phyloP scores from a whole-genome alignment of 2,888 invertebrate species.

The Machimus rusticus region DNA sequence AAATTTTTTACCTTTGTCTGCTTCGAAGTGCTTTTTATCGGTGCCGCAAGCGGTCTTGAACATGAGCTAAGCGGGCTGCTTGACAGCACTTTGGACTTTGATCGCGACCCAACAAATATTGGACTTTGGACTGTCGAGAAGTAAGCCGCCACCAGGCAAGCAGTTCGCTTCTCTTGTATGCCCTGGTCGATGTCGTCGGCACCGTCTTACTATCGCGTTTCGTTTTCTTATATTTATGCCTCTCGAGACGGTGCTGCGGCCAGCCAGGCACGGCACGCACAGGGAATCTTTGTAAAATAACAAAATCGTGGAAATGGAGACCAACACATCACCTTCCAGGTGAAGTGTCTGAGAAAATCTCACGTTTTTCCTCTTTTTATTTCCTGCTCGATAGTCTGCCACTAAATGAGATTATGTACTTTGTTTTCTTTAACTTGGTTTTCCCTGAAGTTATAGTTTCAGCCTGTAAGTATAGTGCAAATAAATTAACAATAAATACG shows the following conservation, averaged over 20 bases:
- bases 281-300: neutral
- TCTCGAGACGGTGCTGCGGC: neutral
- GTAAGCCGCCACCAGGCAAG: neutral
- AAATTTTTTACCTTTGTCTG: neutral
- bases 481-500: neutral
- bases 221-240: neutral
- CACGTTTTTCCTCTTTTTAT: neutral
- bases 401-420: neutral
- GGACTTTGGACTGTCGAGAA: slow-evolving; percentile 55
- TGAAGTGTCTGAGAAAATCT: neutral
- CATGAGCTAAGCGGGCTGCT: slow-evolving; percentile 42
- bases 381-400: neutral
- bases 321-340: neutral
- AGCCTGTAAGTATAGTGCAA: neutral
- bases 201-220: neutral
- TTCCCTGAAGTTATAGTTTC: neutral
- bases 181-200: neutral
- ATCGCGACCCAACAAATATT: slow-evolving; percentile 56
- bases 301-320: neutral
- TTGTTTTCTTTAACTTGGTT: neutral
- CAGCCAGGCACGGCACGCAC: neutral
- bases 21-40: neutral
- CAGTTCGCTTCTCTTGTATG: neutral
- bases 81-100: slow-evolving; percentile 61
- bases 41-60: neutral